Evolutionary conservation across 2,888 invertebrate species (phyloP), one percentile per base, ranked within the genome.

Genomic region (Augiades crinisus): DNA sequence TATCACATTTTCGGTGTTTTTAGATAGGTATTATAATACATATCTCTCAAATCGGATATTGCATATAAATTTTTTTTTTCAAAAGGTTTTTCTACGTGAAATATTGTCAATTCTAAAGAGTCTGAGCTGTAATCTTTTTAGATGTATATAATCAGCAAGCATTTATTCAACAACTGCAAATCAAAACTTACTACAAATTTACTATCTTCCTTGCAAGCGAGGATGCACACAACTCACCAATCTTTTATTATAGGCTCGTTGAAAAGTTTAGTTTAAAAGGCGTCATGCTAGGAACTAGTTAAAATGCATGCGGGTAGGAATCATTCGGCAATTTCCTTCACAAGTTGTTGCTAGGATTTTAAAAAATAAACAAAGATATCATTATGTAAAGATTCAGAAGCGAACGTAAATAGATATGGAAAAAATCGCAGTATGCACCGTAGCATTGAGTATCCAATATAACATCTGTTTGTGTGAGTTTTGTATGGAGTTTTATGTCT

Each of bases 341-440:
- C 3, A 16, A 30, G 14, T 22, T n/a, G 21, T 31, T 31, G 38
- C 46, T 12, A 19, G 19, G 10, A 27, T 34, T 12, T 44, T 13
- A 22, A 17, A 17, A 54, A 43, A 54, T 54, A 43, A 61, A 49
- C n/a, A n/a, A n/a, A n/a, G n/a, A n/a, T n/a, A n/a, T n/a, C n/a
- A n/a, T n/a, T n/a, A n/a, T n/a, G n/a, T n/a, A n/a, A n/a, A n/a
- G n/a, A n/a, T n/a, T n/a, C n/a, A n/a, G n/a, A n/a, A n/a, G n/a
- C n/a, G n/a, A n/a, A n/a, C n/a, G n/a, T n/a, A n/a, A n/a, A n/a
- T n/a, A n/a, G n/a, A n/a, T n/a, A n/a, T n/a, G n/a, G n/a, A n/a
- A n/a, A n/a, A n/a, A n/a, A n/a, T n/a, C n/a, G n/a, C n/a, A n/a
- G n/a, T n/a, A n/a, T n/a, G n/a, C n/a, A n/a, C n/a, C n/a, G n/a